Percentiles rank a stretch among this genome's conserved stretches.
Evolutionary conservation across 1,140 invertebrate species (phyloP).

Genomic region (Drosophila simulans): DNA sequence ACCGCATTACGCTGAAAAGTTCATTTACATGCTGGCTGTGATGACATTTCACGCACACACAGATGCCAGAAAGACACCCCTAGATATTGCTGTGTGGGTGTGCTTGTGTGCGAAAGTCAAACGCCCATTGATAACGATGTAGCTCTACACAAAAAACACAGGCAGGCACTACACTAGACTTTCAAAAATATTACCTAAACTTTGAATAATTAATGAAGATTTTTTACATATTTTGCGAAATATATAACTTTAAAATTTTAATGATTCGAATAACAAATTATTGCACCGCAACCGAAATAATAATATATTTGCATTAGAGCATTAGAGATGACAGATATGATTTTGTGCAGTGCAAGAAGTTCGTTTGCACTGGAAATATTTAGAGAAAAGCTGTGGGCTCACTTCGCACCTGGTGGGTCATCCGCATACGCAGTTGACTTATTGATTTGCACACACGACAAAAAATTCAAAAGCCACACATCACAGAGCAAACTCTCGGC

Average conservation of each 20-base stretch:
- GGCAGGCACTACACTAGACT: constrained; percentile 15
- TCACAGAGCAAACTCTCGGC: constrained; percentile 36
- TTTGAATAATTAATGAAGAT: neutral
- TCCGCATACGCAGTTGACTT: constrained; percentile 61
- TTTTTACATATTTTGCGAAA: too few species aligned
- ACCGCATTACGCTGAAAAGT: constrained; percentile 75
- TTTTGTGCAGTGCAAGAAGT: constrained; percentile 15
- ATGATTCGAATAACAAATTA: too few species aligned
- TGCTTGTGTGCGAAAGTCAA: constrained; percentile 58
- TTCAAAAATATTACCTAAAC: neutral
- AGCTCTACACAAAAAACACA: constrained; percentile 18
- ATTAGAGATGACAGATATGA: too few species aligned
- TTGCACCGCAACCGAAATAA: too few species aligned
- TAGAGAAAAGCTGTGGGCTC: constrained; percentile 55
- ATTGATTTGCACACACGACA: constrained; percentile 74
- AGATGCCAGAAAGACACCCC: constrained; percentile 41
- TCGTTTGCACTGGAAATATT: constrained; percentile 75
- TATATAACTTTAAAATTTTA: neutral
- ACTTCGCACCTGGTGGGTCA: constrained; percentile 40
- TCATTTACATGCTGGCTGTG: constrained; percentile 81
- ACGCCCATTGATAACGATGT: constrained; percentile 73
- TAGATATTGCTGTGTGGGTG: constrained; percentile 24
- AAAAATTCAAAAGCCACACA: constrained; percentile 60
- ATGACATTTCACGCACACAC: constrained; percentile 75
- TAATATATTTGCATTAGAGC: too few species aligned